Conservation (phyloP, 2,797 vertebrate genomes). For the Rhynchonycteris naso region DNA sequence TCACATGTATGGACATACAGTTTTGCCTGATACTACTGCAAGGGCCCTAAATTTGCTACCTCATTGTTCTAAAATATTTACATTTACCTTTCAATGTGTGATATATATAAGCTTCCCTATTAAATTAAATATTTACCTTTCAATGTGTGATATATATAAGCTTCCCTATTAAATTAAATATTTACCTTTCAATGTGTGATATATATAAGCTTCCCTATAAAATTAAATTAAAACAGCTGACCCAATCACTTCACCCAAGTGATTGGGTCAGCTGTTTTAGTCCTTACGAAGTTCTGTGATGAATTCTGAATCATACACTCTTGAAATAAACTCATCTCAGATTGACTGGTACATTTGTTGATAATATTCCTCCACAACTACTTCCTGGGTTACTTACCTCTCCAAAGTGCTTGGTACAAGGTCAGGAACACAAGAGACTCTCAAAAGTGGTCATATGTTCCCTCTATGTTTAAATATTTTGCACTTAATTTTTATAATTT, state of each 20-base stretch:
- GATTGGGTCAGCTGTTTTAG: not conserved
- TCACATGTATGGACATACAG: not conserved
- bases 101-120: not conserved
- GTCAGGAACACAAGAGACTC: not conserved
- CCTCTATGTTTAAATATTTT: not conserved
- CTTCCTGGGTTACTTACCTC: not conserved
- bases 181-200: not conserved
- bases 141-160: not conserved
- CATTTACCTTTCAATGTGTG: not conserved
- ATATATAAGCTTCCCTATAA: not conserved
- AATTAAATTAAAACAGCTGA: too few species aligned
- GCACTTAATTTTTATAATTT: not conserved
- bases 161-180: not conserved
- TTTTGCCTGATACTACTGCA: not conserved
- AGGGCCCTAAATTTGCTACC: fast-evolving
- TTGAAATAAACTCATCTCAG: not conserved
- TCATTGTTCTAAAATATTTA: not conserved
- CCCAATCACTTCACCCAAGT: too few species aligned
- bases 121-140: not conserved
- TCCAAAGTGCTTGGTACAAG: not conserved
- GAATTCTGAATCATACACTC: not conserved
- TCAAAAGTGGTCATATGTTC: not conserved
- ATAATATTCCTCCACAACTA: not conserved
- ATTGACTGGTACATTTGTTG: not conserved
- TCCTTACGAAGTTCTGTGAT: not conserved